Evolutionary conservation across 2,113 vertebrate genomes (phyloP), one percentile per base, ranked within the genome.

Genomic region (Todiramphus chloris): DNA sequence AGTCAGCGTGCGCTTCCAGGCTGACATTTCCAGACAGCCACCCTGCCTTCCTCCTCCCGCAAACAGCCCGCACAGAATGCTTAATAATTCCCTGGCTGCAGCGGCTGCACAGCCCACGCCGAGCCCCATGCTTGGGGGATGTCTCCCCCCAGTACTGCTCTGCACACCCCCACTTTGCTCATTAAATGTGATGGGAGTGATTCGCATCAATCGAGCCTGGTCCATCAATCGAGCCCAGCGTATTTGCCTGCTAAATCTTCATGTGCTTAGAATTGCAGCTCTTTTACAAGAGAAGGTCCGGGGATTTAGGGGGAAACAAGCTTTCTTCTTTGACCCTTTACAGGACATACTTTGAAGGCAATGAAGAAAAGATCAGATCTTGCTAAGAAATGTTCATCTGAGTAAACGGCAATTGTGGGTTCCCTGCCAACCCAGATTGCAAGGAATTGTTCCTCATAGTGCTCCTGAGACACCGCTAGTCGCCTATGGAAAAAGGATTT

Each of bases 161-260:
- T 63, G 64, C 64, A 78, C 43, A 44, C 66, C 43, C 43, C 25
- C 17, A 4, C 41, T 43, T 4, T 81, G 28, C 53, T 82, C 5
- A 0, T 5, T 41, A 44, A 8, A 4, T 76, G 51, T 1, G 18
- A 28, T 21, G 27, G 30, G 1, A 75, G 15, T 0, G 25, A 43
- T 48, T 18, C 16, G 33, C 16, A 41, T 24, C 16, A 58, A 4
- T 48, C 0, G 0, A 90, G 39, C 11, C 17, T 12, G 5, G 15
- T 43, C 15, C 43, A 43, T 43, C 14, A 43, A 15, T 43, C 0
- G 0, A 90, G 39, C 13, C 17, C 16, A 7, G 44, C 6, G 7
- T 19, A 8, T 41, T 80, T 28, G 24, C 19, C 20, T 43, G 51
- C 5, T 0, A 43, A 23, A 62, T 69, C 50, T 60, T 67, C 50